Conservation (phyloP, 2,888 invertebrate genomes). For the Melanophora roralis region DNA sequence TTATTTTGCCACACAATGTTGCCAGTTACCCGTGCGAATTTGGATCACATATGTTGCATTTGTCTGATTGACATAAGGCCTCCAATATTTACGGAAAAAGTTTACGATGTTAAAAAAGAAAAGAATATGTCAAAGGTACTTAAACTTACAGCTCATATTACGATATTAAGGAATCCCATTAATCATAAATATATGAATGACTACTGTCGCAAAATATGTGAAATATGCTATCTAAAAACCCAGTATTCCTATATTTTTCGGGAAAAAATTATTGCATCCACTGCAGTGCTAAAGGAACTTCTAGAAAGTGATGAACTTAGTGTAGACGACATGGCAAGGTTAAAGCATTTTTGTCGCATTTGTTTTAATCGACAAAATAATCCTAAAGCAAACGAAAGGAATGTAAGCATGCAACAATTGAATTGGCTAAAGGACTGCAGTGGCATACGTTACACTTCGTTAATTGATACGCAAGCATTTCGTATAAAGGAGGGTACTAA, state of each 20-base stretch:
- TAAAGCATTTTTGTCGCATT: conserved; percentile 55
- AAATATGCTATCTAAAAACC: conserved; percentile 44
- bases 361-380: conserved; percentile 50
- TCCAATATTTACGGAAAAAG: conserved; percentile 7
- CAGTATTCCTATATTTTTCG: conserved; percentile 54
- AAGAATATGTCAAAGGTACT: conserved; percentile 36
- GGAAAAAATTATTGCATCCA: conserved; percentile 46
- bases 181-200: conserved; percentile 26
- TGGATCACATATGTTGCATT: conserved; percentile 53
- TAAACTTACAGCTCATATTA: conserved; percentile 33
- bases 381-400: background rate
- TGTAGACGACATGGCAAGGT: conserved; percentile 24
- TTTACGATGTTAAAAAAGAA: conserved; percentile 41
- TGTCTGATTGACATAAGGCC: conserved; percentile 43
- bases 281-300: conserved; percentile 46
- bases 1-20: conserved; percentile 33
- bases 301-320: conserved; percentile 29
- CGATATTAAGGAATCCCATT: conserved; percentile 40
- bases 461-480: conserved; percentile 22
- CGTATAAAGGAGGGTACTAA: conserved; percentile 47
- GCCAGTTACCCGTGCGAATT: conserved; percentile 51
- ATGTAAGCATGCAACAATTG: conserved; percentile 10
- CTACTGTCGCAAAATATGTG: conserved; percentile 50
- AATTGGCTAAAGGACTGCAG: conserved; percentile 38
- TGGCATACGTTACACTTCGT: conserved; percentile 23